Percentiles rank a stretch among this genome's conserved stretches.
Conservation (phyloP, 2,797 vertebrate genomes). For the Enteromius anoplus region DNA sequence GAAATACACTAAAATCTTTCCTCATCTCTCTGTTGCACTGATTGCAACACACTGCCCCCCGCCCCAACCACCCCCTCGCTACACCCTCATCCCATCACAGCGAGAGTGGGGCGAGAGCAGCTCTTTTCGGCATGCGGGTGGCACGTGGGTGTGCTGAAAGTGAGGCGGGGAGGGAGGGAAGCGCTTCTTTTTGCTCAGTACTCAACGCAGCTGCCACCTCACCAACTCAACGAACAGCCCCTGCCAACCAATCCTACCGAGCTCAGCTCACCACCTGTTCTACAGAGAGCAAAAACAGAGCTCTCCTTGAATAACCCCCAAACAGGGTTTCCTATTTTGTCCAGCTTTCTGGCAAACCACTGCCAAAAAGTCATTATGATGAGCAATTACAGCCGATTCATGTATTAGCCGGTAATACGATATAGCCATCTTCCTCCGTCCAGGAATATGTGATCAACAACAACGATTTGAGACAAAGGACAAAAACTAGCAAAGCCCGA, state of each 20-base stretch:
- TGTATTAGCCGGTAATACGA: slow-evolving; percentile 4
- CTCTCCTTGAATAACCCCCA: slow-evolving; percentile 45
- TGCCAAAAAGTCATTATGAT: slow-evolving; percentile 14
- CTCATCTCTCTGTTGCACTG: slow-evolving; percentile 7
- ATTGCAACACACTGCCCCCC: background rate
- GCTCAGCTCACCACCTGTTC: slow-evolving; percentile 63
- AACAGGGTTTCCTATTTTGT: slow-evolving; percentile 25
- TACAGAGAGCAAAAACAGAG: slow-evolving; percentile 34
- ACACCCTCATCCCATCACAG: slow-evolving; percentile 35
- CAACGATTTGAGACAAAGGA: background rate
- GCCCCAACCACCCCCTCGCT: slow-evolving; percentile 17
- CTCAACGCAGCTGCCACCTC: slow-evolving; percentile 56
- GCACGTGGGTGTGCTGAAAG: slow-evolving; percentile 58
- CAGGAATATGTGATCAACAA: slow-evolving; percentile 13
- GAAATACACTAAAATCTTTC: slow-evolving; percentile 16
- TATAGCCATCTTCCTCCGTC: background rate
- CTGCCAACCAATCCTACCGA: slow-evolving; percentile 46
- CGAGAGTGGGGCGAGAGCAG: slow-evolving; percentile 24
- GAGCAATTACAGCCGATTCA: background rate
- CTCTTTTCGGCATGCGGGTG: slow-evolving; percentile 40
- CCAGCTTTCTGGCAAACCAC: slow-evolving; percentile 28
- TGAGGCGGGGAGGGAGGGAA: slow-evolving; percentile 20
- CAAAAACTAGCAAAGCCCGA: background rate
- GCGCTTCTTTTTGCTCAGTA: slow-evolving; percentile 43
- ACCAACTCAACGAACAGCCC: slow-evolving; percentile 53